Evolutionary conservation across 2,113 vertebrate genomes (phyloP).

Genomic region (Amblyornis subalaris): DNA sequence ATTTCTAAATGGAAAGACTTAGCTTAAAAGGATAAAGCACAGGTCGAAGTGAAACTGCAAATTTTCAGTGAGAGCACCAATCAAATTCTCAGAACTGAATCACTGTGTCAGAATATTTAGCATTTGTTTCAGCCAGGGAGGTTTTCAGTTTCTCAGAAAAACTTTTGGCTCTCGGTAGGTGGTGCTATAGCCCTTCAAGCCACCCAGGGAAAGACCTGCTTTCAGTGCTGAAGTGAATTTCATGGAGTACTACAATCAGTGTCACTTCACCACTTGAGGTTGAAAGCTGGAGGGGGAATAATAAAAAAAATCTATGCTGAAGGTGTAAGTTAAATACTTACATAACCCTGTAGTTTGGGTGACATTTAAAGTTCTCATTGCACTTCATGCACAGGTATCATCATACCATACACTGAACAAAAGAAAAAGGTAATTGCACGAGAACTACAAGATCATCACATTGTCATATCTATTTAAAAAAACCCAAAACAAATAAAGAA

Average conservation of each 20-base stretch:
- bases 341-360: background rate
- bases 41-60: background rate
- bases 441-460: background rate
- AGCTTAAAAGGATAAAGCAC: background rate
- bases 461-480: background rate
- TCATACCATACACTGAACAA: background rate
- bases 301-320: background rate
- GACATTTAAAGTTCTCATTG: background rate
- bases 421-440: background rate
- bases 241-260: no score
- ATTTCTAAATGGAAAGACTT: background rate
- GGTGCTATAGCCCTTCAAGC: background rate
- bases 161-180: background rate
- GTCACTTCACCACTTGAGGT: background rate
- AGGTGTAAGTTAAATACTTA: background rate
- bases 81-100: background rate
- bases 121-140: background rate
- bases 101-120: background rate
- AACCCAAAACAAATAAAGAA: background rate
- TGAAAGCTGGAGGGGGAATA: rapidly evolving
- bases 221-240: background rate
- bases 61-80: background rate
- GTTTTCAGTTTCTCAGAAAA: background rate
- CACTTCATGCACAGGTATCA: background rate
- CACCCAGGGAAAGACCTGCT: background rate